Conservation (phyloP, 1,140 invertebrate species). For the Mamestra configurata region DNA sequence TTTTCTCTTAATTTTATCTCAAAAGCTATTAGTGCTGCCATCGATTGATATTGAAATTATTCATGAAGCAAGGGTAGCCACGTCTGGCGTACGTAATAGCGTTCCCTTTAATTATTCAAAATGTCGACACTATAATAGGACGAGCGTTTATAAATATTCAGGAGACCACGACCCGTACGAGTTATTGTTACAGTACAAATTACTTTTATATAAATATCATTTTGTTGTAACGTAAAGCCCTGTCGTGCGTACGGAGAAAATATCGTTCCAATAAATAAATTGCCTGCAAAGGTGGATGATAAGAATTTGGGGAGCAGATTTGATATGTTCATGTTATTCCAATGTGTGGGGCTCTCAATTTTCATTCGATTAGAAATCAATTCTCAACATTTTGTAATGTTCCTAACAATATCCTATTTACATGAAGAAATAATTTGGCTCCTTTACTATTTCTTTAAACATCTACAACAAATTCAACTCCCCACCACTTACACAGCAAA, state of each 20-base stretch:
- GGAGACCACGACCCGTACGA: conserved; percentile 58
- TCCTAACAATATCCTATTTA: too few species aligned
- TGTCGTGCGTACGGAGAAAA: too few species aligned
- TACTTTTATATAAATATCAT: conserved; percentile 28
- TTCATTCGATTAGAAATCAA: too few species aligned
- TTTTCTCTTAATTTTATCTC: conserved; percentile 48
- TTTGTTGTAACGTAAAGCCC: neutral
- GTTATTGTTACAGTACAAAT: conserved; percentile 42
- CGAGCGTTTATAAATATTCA: conserved; percentile 79
- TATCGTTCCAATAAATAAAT: too few species aligned
- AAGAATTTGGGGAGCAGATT: too few species aligned
- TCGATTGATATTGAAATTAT: conserved; percentile 79
- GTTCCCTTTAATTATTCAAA: conserved; percentile 79
- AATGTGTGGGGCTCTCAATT: too few species aligned
- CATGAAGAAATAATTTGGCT: too few species aligned
- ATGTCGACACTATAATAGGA: conserved; percentile 78
- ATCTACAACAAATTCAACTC: too few species aligned
- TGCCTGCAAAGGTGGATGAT: too few species aligned
- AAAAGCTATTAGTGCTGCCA: conserved; percentile 56
- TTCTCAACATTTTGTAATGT: too few species aligned
- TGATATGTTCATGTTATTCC: too few species aligned
- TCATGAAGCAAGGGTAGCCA: conserved; percentile 73
- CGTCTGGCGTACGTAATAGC: conserved; percentile 65
- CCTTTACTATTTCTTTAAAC: too few species aligned
- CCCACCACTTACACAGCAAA: neutral